Base-by-base conservation (phyloP, 2,888 invertebrate genomes). In the Heliconius ismenius region DNA sequence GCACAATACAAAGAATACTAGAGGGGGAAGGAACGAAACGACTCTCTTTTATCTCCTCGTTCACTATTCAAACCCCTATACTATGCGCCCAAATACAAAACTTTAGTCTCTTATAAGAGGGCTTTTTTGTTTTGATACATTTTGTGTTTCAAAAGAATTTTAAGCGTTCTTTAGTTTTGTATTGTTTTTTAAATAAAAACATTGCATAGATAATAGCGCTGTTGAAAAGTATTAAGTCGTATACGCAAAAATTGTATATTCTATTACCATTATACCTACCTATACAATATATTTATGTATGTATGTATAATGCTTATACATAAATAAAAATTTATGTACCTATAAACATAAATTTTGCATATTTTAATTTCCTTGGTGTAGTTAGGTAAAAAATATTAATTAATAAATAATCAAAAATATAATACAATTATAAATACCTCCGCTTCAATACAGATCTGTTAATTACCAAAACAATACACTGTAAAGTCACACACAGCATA, bases 1-100 rank as follows among this genome's bases (percentile, higher is more conserved):
- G 49, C 74, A 74, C 54, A 74, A 74, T 74, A 64, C 74, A 74
- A 64, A 74, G 74, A 74, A 65, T 54, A 54, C 64, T 54, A 74
- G 49, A 74, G 64, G 74, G 74, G 74, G 73, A 73, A 54, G 28
- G 21, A 64, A 28, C 64, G 74, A 64, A 54, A 54, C 74, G 74
- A 65, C 64, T 74, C 74, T 63, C 32, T 74, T 74, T 74, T 74
- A 74, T 74, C 54, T 64, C 64, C 64, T 32, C 32, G 64, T 74
- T 64, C 32, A 49, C 63, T 74, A 74, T 74, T 74, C 64, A 74
- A 74, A 74, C 73, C 64, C 39, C 63, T 73, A 64, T 73, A 63
- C 73, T 28, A n/a, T 74, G n/a, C 62, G 43, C 62, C 73, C 21
- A 62, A 73, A 73, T 73, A 60, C 39, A 39, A 70, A 73, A 73